Conservation (phyloP, 2,113 vertebrate genomes). For the Aptenodytes forsteri region DNA sequence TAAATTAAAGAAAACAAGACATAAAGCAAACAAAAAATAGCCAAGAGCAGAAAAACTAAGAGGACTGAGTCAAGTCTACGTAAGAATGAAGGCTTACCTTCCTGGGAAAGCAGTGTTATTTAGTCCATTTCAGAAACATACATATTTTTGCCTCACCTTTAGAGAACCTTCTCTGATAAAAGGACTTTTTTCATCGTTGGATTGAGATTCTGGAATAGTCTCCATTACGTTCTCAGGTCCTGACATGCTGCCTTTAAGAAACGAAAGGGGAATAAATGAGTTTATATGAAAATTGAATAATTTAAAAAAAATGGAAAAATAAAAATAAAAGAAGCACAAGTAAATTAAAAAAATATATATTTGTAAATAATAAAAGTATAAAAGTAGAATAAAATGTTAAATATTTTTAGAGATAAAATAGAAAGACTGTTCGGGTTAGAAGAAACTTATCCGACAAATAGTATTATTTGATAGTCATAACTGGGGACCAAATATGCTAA, state of each 20-base stretch:
- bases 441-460: not conserved
- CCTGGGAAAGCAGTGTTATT: not conserved
- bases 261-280: not conserved
- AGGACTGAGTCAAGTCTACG: not conserved
- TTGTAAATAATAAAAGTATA: not conserved
- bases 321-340: not conserved
- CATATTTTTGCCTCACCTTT: conserved; percentile 72
- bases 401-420: not conserved
- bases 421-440: not conserved
- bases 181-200: not conserved
- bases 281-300: not conserved
- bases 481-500: not conserved
- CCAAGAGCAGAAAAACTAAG: not conserved
- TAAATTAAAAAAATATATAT: not conserved
- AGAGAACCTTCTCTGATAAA: conserved; percentile 78
- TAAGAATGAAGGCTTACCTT: not conserved
- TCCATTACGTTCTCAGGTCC: not conserved
- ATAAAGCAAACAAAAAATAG: not conserved
- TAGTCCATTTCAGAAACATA: not conserved
- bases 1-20: not conserved
- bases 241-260: not conserved
- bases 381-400: not conserved
- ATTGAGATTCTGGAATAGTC: not conserved
- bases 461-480: not conserved
- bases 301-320: not conserved